These are phyloP conservation scores for Rutpela maculata DNA, from an alignment of 2,888 invertebrate species.

Conservation along the genomic window DNA sequence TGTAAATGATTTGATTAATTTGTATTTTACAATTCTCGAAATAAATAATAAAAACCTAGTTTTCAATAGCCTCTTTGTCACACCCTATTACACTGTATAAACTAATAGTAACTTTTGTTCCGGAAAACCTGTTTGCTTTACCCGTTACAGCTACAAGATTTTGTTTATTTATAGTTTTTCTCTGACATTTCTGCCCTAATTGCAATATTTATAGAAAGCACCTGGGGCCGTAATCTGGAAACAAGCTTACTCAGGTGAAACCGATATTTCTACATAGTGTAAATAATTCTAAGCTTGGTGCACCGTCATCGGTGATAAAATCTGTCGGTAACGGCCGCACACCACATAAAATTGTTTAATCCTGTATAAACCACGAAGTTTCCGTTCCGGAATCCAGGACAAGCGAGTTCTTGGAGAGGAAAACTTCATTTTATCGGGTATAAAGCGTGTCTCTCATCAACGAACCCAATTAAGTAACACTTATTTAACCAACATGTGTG, in stretches of 20 bases:
- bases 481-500: constrained; percentile 54
- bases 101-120: no score
- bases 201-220: no score
- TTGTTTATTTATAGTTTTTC: no score
- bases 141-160: no score
- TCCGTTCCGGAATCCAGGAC: not conserved
- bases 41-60: no score
- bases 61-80: no score
- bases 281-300: not conserved
- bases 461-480: constrained; percentile 56
- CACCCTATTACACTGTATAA: no score
- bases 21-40: no score
- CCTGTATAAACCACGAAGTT: constrained; percentile 17
- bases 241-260: not conserved
- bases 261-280: not conserved
- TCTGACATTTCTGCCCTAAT: no score
- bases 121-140: no score
- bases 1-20: no score
- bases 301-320: not conserved
- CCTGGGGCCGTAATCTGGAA: no score
- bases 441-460: constrained; percentile 48
- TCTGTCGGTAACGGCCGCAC: not conserved
- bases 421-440: constrained; percentile 31
- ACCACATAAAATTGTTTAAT: constrained; percentile 26
- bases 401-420: constrained; percentile 8